phyloP scores from a whole-genome alignment of 1,140 invertebrate genomes.

The Archivesica marissinica region DNA sequence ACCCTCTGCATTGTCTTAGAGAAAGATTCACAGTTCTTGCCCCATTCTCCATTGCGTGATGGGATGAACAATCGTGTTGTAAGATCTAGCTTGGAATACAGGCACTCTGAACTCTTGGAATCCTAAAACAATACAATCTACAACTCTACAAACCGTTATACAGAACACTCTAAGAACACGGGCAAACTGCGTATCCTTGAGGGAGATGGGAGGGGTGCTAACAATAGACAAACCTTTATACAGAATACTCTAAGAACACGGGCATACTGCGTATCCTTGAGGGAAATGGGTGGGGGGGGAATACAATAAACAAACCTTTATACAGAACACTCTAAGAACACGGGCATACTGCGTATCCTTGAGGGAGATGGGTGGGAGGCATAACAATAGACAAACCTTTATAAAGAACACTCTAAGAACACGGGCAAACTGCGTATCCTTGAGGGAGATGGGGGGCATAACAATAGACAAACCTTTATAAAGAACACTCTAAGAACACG shows the following conservation, averaged over 20 bases:
- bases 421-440: constrained; percentile 64
- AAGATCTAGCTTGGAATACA: constrained; percentile 39
- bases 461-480: no score
- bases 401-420: constrained; percentile 63
- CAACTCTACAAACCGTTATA: constrained; percentile 34
- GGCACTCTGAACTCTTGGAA: constrained; percentile 19
- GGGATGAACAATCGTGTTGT: constrained; percentile 65
- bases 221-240: constrained; percentile 48
- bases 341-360: constrained; percentile 64
- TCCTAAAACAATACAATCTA: constrained; percentile 29
- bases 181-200: constrained; percentile 61
- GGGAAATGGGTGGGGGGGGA: no score
- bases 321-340: constrained; percentile 64
- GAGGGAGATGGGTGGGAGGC: no score
- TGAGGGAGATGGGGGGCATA: no score
- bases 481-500: no score
- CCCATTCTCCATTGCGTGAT: constrained; percentile 1
- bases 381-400: constrained; percentile 48
- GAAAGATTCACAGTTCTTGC: constrained; percentile 59
- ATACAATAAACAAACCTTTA: constrained; percentile 49
- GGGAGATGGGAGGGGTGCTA: no score
- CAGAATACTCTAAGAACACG: constrained; percentile 65
- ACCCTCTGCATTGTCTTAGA: constrained; percentile 69
- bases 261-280: constrained; percentile 61
- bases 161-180: constrained; percentile 65